phyloP scores from a whole-genome alignment of 2,797 vertebrate species.

The Falco concolor region DNA sequence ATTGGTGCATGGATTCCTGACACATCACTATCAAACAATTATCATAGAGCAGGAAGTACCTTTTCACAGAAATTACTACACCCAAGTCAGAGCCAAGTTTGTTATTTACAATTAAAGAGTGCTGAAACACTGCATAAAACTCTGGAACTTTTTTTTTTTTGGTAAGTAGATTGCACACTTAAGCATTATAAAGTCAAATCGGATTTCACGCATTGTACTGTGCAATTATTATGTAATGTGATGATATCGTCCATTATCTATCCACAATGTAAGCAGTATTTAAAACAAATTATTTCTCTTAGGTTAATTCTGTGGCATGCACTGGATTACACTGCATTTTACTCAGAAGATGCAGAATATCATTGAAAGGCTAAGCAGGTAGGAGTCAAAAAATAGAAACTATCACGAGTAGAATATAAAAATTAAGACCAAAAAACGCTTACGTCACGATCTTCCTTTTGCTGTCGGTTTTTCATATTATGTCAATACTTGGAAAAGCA shows the following conservation, averaged over 20 bases:
- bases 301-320: background rate
- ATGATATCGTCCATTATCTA: background rate
- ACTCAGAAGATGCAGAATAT: background rate
- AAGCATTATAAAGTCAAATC: background rate
- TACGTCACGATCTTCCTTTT: background rate
- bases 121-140: background rate
- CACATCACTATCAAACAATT: background rate
- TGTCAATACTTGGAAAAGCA: background rate
- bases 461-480: background rate
- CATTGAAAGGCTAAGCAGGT: background rate
- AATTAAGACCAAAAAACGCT: background rate
- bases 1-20: background rate
- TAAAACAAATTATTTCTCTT: background rate
- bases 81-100: background rate
- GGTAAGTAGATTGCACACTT: background rate
- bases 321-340: background rate
- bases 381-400: background rate
- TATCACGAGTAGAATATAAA: background rate
- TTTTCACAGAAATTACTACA: background rate
- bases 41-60: background rate
- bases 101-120: background rate
- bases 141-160: background rate
- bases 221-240: background rate
- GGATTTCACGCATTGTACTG: background rate
- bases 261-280: background rate